These are phyloP conservation scores for Priapulus caudatus DNA, from an alignment of 2,888 invertebrate species.

Conservation along the genomic window DNA sequence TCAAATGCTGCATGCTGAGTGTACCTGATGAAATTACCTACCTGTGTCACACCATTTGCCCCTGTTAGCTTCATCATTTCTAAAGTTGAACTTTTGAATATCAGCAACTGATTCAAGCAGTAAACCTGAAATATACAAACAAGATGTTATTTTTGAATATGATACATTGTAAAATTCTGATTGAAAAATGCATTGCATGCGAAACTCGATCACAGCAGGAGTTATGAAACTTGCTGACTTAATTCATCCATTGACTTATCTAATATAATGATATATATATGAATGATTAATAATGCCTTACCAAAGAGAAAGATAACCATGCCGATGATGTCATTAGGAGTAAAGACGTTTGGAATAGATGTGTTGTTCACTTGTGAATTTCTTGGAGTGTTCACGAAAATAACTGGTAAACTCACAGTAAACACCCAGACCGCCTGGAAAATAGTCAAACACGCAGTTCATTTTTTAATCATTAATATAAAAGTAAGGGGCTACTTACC, in stretches of 20 bases:
- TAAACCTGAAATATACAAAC: too few relatives aligned
- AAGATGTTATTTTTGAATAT: too few relatives aligned
- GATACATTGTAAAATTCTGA: too few relatives aligned
- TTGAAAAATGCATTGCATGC: too few relatives aligned
- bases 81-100: constrained; percentile 78
- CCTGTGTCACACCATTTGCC: constrained; percentile 87
- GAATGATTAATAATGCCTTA: too few relatives aligned
- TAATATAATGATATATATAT: too few relatives aligned
- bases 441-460: constrained; percentile 9
- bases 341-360: constrained; percentile 65
- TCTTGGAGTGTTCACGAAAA: constrained; percentile 67
- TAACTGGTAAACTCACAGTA: constrained; percentile 76
- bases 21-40: constrained; percentile 41
- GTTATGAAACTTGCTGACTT: too few relatives aligned
- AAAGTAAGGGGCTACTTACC: too few relatives aligned
- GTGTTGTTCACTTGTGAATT: constrained; percentile 16
- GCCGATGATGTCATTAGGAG: constrained; percentile 74
- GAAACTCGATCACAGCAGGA: too few relatives aligned
- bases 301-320: constrained; percentile 70
- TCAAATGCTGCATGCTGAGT: too few relatives aligned
- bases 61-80: constrained; percentile 72
- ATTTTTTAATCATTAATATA: constrained; percentile 5
- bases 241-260: too few relatives aligned
- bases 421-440: constrained; percentile 64
- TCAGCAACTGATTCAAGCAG: constrained; percentile 80